Base-by-base conservation (phyloP, 2,888 invertebrate species). In the Leptopterna dolabrata region DNA sequence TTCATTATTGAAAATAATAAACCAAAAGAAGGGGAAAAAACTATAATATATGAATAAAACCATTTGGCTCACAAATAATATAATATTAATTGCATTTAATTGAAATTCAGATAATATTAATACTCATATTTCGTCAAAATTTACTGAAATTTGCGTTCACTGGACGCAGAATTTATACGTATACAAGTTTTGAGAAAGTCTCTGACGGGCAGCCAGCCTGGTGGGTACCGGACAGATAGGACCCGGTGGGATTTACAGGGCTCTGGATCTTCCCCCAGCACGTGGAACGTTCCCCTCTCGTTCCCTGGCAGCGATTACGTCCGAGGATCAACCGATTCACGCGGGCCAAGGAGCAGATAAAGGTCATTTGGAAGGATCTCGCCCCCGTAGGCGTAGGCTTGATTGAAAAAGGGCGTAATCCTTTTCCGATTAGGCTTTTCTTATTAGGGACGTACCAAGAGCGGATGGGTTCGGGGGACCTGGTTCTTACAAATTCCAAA, bases 341-440 rank as follows among this genome's bases (percentile, higher is more conserved):
- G 83, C 63, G 30, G 78, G 51, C 81, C 83, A 70, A 83, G 70
- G 83, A 70, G 29, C 83, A 83, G 83, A 83, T 83, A 83, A 83
- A 83, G 83, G 83, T 70, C 83, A 83, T 83, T 83, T 83, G 83
- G 70, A 19, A 55, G 41, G 83, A 55, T 83, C 83, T 41, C 83
- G 30, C 30, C 41, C 76, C 78, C 36, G 43, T 30, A 13, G 16
- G n/a, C 76, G 30, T 43, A 70, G 83, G 70, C 63, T 83, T 83
- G 83, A 83, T 83, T 83, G 83, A 83, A 83, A 83, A 83, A 83
- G 83, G 70, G 27, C 83, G 83, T 83, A 83, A 83, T 83, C 83
- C 70, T 30, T 70, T 83, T 70, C 83, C 83, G 83, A 83, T 83
- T 83, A 83, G 83, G 83, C 70, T 83, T 83, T 78, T 27, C 81